phyloP scores from a whole-genome alignment of 2,797 vertebrate genomes.

The Coregonus suidteri region DNA sequence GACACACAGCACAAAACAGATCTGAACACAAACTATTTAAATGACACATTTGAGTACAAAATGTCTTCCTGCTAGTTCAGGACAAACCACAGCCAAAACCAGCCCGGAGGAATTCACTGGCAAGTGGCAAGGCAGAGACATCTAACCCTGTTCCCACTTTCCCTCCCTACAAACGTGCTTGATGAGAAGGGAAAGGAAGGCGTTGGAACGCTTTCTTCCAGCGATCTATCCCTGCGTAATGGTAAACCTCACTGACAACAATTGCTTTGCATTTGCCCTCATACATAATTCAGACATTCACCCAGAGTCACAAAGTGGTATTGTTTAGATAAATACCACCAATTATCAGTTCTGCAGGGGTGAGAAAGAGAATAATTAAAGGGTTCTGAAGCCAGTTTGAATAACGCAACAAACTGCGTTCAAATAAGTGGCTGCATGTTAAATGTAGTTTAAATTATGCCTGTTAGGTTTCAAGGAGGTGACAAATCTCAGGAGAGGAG shows the following conservation, averaged over 20 bases:
- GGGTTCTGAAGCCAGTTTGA: constrained; percentile 66
- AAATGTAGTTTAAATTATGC: constrained; percentile 69
- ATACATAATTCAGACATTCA: constrained; percentile 76
- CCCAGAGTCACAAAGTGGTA: constrained; percentile 62
- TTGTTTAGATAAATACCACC: constrained; percentile 79
- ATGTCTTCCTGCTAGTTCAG: constrained; percentile 47
- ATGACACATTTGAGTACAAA: too few species aligned
- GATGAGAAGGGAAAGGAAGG: constrained; percentile 25
- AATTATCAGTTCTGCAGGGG: constrained; percentile 72
- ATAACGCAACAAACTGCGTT: constrained; percentile 59
- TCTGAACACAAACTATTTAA: constrained; percentile 14
- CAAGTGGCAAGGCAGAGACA: constrained; percentile 57
- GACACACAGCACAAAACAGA: constrained; percentile 24
- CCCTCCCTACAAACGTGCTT: not conserved
- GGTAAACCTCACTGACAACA: constrained; percentile 48
- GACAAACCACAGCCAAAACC: constrained; percentile 50
- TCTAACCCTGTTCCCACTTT: constrained; percentile 52
- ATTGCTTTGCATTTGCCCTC: constrained; percentile 74
- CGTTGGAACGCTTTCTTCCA: not conserved
- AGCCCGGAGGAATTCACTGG: constrained; percentile 47
- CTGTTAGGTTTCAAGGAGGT: constrained; percentile 55
- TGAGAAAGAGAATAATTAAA: constrained; percentile 63
- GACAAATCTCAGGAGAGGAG: constrained; percentile 52
- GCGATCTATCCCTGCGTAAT: constrained; percentile 28
- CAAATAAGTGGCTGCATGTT: constrained; percentile 66